phyloP scores from a whole-genome alignment of 2,888 invertebrate genomes.

The Macrosiphum euphorbiae region DNA sequence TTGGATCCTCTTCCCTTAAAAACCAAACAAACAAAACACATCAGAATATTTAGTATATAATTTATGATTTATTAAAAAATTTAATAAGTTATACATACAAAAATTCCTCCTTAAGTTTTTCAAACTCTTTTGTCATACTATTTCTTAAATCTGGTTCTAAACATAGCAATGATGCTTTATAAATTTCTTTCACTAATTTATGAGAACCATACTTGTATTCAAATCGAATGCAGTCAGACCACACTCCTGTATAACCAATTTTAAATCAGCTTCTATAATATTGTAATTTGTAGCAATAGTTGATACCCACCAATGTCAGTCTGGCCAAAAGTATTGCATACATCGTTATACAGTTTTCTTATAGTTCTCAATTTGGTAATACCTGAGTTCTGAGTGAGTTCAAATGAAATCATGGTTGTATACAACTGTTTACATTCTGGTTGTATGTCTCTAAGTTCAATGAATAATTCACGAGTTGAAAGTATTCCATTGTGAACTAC shows the following conservation, averaged over 20 bases:
- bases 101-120: conserved; percentile 19
- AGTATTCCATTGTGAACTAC: conserved; percentile 51
- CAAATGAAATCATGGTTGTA: conserved; percentile 30
- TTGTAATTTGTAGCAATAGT: neutral
- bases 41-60: neutral
- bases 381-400: conserved; percentile 29
- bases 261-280: neutral
- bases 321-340: conserved; percentile 47
- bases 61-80: neutral
- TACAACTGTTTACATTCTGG: conserved; percentile 39
- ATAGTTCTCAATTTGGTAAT: conserved; percentile 45
- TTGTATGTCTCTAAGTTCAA: conserved; percentile 39
- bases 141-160: conserved; percentile 1
- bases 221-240: conserved; percentile 52
- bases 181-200: conserved; percentile 42
- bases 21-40: neutral
- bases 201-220: conserved; percentile 39
- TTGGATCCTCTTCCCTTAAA: neutral
- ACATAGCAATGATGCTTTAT: conserved; percentile 41
- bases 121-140: conserved; percentile 27
- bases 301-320: conserved; percentile 19
- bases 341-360: conserved; percentile 48
- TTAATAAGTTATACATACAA: neutral
- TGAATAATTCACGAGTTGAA: conserved; percentile 40
- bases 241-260: conserved; percentile 22